Base-by-base conservation (phyloP, 1,140 invertebrate genomes). In the Druon quercuslanigerum region DNA sequence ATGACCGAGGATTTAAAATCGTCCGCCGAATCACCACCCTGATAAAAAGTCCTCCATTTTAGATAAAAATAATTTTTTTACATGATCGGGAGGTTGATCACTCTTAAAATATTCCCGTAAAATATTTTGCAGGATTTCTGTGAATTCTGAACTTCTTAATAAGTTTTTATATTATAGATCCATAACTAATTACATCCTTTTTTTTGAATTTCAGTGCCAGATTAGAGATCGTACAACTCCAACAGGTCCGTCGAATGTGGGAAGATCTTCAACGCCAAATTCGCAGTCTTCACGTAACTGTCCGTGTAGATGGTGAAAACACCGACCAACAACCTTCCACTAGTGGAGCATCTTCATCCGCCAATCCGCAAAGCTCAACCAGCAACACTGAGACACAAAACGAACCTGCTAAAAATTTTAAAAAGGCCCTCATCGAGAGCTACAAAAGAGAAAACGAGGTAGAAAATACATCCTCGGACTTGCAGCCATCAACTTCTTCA, bases 201-300 rank as follows among this genome's bases (percentile, higher is more conserved):
- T 40, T 76, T 7, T 40, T 54, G 20, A 25, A 11, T 74, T 73
- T 66, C 71, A 83, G 88, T 73, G 88, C 88, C 7, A 88, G 90
- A 81, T 77, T 91, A 20, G 90, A 92, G 85, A 91, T 92, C 19
- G 82, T 83, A 14, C 93, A 94, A 52, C 87, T 95, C 75, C 92
- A 93, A 78, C 92, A 94, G 81, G 92, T 95, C 40, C 92, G 94
- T 9, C 90, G 89, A 75, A 93, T 95, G 92, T 93, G 94, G 91
- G 92, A 93, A 74, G 93, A 94, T 84, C 87, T 95, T 51, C 92
- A 94, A 57, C 84, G 92, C 72, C 93, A 94, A 73, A 93, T 95
- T 74, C 84, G 92, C 51, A 88, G 90, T 71, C 85, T 94, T 46
- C 92, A 93, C 17, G 84, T 90, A 80, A 86, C 91, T 85, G 85